Evolutionary conservation across 2,888 invertebrate genomes (phyloP), one percentile per base, ranked within the genome.

Genomic region (Apodemia zela): DNA sequence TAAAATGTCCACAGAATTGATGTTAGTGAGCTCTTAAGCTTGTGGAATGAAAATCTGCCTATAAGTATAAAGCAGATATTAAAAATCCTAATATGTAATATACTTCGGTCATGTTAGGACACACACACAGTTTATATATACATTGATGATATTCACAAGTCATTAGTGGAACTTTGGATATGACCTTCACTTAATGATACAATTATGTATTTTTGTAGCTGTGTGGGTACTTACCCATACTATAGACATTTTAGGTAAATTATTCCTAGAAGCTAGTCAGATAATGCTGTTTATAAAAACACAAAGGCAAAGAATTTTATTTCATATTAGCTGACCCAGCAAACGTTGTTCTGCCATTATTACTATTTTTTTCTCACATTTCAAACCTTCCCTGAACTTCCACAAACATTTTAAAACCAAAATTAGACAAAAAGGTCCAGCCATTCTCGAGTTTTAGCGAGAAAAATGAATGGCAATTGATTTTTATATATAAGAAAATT

Each of bases 1-100:
- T 42, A 42, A 60, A 35, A 62, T 42, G 47, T 62, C 58, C 58
- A 64, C 65, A 63, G 61, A 59, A 64, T 61, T 42, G 78, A 82
- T 72, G 71, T 81, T 65, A 64, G 42, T 42, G 42, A 42, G 63
- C 84, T 81, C 77, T 82, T 81, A 87, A 87, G 87, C 88, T 81
- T 85, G 79, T 83, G 85, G 84, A 87, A 87, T 87, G 85, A 82
- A 82, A 76, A 72, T 79, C 79, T 77, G 81, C 81, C 74, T 75
- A 75, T 68, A 82, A 79, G 25, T 54, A 54, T 78, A 79, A 74
- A 87, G 84, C 84, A 76, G 84, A 82, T 80, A 82, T 80, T 79
- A 75, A 82, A 81, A 82, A 76, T 79, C 80, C 82, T 86, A 86
- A 42, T 82, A 78, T 77, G 51, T 51, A 54, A 25, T 42, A 42